These are phyloP conservation scores for Laodelphax striatellus DNA, from an alignment of 1,140 invertebrate genomes.

Conservation along the genomic window DNA sequence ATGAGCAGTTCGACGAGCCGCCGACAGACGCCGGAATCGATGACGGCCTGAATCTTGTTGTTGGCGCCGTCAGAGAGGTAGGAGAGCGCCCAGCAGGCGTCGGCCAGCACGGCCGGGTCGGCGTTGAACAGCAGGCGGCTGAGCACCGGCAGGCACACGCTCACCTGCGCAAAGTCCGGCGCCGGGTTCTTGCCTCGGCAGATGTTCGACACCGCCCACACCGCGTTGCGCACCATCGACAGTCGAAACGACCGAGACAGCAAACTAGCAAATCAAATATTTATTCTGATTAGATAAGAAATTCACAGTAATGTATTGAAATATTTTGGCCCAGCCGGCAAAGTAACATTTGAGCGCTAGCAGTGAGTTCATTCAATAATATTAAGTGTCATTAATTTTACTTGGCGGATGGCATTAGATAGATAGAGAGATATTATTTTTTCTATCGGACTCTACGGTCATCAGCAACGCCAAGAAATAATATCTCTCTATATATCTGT, in stretches of 20 bases:
- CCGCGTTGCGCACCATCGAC: slow-evolving; percentile 93
- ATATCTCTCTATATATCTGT: too few relatives aligned
- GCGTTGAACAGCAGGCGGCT: slow-evolving; percentile 77
- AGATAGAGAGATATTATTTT: too few relatives aligned
- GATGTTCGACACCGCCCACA: slow-evolving; percentile 93
- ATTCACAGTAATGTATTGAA: too few relatives aligned
- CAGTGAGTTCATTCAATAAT: too few relatives aligned
- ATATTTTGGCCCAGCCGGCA: too few relatives aligned
- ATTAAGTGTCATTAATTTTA: too few relatives aligned
- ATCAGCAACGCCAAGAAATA: too few relatives aligned
- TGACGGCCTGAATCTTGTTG: slow-evolving; percentile 96
- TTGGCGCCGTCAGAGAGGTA: slow-evolving; percentile 95
- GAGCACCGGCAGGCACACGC: slow-evolving; percentile 71
- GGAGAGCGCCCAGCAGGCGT: slow-evolving; percentile 91
- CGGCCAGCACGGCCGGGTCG: slow-evolving; percentile 85
- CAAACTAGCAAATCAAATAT: slow-evolving; percentile 45
- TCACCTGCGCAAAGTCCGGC: slow-evolving; percentile 76
- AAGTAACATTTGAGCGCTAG: too few relatives aligned
- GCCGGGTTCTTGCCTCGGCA: slow-evolving; percentile 96
- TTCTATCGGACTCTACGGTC: too few relatives aligned
- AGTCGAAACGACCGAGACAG: slow-evolving; percentile 69
- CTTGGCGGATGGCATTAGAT: too few relatives aligned
- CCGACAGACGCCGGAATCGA: slow-evolving; percentile 90
- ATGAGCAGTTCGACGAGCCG: slow-evolving; percentile 87
- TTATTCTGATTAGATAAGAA: too few relatives aligned